Conservation (phyloP, 2,797 vertebrate species). For the Chromis chromis region DNA sequence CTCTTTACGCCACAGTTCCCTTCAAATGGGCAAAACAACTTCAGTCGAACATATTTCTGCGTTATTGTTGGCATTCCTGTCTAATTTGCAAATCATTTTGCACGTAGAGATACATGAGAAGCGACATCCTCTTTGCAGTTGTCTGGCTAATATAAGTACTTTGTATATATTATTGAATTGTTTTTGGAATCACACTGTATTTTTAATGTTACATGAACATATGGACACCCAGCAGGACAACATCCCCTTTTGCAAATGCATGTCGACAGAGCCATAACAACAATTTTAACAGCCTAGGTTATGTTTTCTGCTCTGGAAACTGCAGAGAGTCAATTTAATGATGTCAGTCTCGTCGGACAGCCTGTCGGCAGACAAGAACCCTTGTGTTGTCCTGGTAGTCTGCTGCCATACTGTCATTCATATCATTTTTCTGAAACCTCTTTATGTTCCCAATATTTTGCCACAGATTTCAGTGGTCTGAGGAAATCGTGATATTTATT, state of each 20-base stretch:
- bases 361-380: conserved; percentile 51
- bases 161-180: conserved; percentile 13
- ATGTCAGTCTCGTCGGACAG: conserved; percentile 61
- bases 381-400: conserved; percentile 43
- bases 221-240: conserved; percentile 27
- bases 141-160: conserved; percentile 1
- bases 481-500: conserved; percentile 80
- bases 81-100: conserved; percentile 36
- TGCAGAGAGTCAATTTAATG: conserved; percentile 55
- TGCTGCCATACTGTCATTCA: conserved; percentile 71
- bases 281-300: conserved; percentile 30
- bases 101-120: conserved; percentile 19
- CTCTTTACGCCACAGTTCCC: conserved; percentile 4
- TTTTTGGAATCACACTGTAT: conserved; percentile 36
- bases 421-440: conserved; percentile 79
- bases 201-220: conserved; percentile 15
- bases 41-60: conserved; percentile 3
- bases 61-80: conserved; percentile 48
- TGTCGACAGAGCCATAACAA: conserved; percentile 12
- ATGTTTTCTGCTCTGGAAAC: conserved; percentile 52
- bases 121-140: conserved; percentile 20
- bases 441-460: conserved; percentile 79
- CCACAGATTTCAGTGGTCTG: conserved; percentile 78
- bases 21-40: conserved; percentile 19
- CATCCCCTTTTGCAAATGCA: conserved; percentile 16